phyloP scores from a whole-genome alignment of 2,797 vertebrate genomes.

The Sebastes minor region DNA sequence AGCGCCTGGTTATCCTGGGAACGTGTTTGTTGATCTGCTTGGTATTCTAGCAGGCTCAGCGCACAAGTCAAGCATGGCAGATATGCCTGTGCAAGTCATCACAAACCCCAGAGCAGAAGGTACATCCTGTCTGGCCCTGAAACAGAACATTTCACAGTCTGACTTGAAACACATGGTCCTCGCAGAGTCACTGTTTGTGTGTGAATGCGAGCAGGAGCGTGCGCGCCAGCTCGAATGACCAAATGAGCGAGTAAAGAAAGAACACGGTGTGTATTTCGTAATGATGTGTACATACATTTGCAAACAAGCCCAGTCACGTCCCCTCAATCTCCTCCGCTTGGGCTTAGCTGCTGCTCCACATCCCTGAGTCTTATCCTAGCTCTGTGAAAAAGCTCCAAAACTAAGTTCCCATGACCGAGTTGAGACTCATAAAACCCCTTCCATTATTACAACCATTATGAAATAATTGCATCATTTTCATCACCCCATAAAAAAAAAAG shows the following conservation, averaged over 20 bases:
- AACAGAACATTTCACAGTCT: conserved; percentile 23
- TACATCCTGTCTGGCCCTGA: not conserved
- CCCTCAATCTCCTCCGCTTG: not conserved
- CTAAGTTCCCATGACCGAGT: conserved; percentile 54
- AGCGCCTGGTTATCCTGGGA: not conserved
- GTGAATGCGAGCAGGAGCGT: not conserved
- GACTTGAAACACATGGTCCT: conserved; percentile 17
- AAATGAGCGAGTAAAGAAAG: not conserved
- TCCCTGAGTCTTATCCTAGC: conserved; percentile 3
- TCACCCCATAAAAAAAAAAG: conserved; percentile 29
- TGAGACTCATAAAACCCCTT: conserved; percentile 17
- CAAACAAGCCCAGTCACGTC: not conserved
- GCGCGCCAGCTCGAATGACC: not conserved
- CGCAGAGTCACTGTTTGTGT: not conserved
- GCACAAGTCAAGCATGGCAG: conserved; percentile 37
- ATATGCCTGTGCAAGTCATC: conserved; percentile 31
- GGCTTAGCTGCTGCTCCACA: not conserved
- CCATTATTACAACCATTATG: conserved; percentile 51
- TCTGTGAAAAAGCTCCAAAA: conserved; percentile 26
- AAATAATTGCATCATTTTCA: conserved; percentile 65
- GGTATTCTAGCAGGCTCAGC: conserved; percentile 30
- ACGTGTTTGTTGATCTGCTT: conserved; percentile 32
- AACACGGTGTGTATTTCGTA: not conserved
- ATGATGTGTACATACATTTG: not conserved
- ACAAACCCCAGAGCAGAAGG: conserved; percentile 26